These are phyloP conservation scores for Spialia ferax DNA, from an alignment of 2,888 invertebrate genomes.

Conservation along the genomic window DNA sequence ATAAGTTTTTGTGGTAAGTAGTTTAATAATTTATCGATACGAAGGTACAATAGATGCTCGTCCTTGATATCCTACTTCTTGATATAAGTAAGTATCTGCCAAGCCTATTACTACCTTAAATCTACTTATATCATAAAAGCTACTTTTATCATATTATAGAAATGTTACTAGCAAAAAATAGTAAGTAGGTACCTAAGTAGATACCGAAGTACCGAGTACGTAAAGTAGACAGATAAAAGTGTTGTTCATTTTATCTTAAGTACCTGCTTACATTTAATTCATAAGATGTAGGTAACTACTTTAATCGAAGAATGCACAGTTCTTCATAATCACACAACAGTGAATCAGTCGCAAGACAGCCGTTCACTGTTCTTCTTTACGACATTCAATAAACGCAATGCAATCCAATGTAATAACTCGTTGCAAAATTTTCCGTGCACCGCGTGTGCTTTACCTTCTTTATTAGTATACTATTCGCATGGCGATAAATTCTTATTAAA, in stretches of 20 bases:
- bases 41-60: too few species aligned
- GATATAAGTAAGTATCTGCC: too few species aligned
- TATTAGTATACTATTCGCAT: not conserved
- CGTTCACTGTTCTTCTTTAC: slow-evolving; percentile 29
- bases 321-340: not conserved
- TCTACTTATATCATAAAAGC: too few species aligned
- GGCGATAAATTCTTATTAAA: slow-evolving; percentile 1
- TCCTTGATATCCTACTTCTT: too few species aligned
- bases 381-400: slow-evolving; percentile 1
- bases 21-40: too few species aligned
- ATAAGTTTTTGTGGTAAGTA: too few species aligned
- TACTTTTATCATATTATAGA: too few species aligned
- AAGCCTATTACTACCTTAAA: too few species aligned
- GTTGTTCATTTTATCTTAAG: not conserved
- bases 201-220: not conserved
- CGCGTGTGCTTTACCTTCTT: not conserved
- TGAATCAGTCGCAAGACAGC: not conserved
- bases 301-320: not conserved
- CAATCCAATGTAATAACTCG: not conserved
- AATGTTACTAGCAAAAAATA: too few species aligned
- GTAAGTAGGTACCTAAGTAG: too few species aligned
- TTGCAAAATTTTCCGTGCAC: slow-evolving; percentile 21
- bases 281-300: not conserved
- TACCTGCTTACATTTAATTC: not conserved
- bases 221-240: too few species aligned